Evolutionary conservation across 1,140 invertebrate species (phyloP).

Genomic region (Drosophila mauritiana): DNA sequence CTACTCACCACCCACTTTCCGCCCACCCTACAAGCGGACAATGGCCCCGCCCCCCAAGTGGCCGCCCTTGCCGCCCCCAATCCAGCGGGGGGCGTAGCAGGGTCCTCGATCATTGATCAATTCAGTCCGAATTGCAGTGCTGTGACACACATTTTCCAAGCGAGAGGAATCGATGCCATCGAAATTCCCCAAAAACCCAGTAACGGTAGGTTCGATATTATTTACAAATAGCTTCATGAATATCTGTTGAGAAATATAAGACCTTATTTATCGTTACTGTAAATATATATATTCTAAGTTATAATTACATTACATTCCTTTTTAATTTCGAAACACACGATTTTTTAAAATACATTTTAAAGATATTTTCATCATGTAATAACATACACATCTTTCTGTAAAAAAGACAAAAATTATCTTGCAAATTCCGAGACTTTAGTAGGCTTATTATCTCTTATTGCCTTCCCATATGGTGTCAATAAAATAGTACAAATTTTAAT

Average conservation of each 20-base stretch:
- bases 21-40: slow-evolving; percentile 17
- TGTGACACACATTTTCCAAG: slow-evolving; percentile 74
- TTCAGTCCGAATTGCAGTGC: slow-evolving; percentile 80
- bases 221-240: too few species aligned
- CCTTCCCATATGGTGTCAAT: slow-evolving; percentile 1
- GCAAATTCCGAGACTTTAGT: too few species aligned
- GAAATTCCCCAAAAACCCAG: slow-evolving; percentile 82
- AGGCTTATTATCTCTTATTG: slow-evolving; percentile 1
- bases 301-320: too few species aligned
- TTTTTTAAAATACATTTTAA: not conserved
- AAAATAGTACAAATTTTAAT: slow-evolving; percentile 21
- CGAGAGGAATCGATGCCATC: slow-evolving; percentile 68
- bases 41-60: slow-evolving; percentile 32
- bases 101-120: slow-evolving; percentile 75
- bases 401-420: too few species aligned
- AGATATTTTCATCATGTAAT: not conserved
- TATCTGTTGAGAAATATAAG: too few species aligned
- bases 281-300: too few species aligned
- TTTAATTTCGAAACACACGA: too few species aligned
- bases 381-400: not conserved
- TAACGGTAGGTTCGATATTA: slow-evolving; percentile 67
- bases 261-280: too few species aligned
- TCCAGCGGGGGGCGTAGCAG: slow-evolving; percentile 33
- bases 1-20: slow-evolving; percentile 38
- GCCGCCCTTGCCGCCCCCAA: slow-evolving; percentile 67